These are phyloP conservation scores for Plutella xylostella DNA, from an alignment of 2,888 invertebrate genomes.

Conservation along the genomic window DNA sequence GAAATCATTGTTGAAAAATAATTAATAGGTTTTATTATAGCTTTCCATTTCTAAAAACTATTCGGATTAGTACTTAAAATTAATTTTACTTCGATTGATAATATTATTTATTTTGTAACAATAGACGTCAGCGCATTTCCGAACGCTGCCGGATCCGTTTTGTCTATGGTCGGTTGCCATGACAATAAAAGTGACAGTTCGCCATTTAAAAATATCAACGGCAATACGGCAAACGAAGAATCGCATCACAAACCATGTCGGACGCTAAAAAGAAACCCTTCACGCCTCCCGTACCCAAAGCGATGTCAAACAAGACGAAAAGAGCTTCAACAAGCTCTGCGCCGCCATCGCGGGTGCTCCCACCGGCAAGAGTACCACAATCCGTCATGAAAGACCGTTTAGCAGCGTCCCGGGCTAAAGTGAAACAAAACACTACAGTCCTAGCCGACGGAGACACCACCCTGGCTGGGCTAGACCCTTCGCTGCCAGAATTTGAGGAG, in stretches of 20 bases:
- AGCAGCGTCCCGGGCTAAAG: slow-evolving; percentile 23
- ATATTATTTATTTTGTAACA: not conserved
- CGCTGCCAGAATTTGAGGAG: slow-evolving; percentile 34
- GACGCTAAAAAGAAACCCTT: slow-evolving; percentile 37
- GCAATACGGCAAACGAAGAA: not conserved
- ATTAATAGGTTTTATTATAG: no score
- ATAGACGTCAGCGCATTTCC: not conserved
- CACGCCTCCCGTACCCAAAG: slow-evolving; percentile 27
- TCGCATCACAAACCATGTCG: slow-evolving; percentile 22
- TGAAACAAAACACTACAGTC: slow-evolving; percentile 27
- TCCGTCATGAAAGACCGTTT: slow-evolving; percentile 21
- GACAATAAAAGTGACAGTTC: not conserved
- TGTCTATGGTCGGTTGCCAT: not conserved
- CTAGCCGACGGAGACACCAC: slow-evolving; percentile 29
- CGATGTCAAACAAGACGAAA: slow-evolving; percentile 25
- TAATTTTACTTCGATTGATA: not conserved
- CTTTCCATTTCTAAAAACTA: not conserved
- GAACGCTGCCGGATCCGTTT: not conserved
- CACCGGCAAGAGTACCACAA: slow-evolving; percentile 19
- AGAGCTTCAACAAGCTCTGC: slow-evolving; percentile 31
- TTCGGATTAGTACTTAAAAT: not conserved
- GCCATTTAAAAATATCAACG: not conserved
- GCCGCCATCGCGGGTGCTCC: slow-evolving; percentile 25
- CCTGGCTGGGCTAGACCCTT: slow-evolving; percentile 28
- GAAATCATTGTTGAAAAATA: no score